Evolutionary conservation across 2,888 invertebrate genomes (phyloP).

Genomic region (Meloe dianella): DNA sequence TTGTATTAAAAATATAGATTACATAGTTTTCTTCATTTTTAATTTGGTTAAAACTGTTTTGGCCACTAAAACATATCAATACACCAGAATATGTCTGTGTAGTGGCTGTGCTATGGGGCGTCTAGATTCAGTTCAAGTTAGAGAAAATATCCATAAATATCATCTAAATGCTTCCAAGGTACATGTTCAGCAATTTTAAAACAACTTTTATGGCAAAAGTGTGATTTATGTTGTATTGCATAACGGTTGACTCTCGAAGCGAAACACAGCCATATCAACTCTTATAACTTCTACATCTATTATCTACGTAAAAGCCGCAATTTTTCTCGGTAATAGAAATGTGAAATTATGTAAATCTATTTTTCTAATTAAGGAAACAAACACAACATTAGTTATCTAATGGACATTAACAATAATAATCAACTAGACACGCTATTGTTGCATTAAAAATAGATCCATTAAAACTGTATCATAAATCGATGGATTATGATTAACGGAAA

Average conservation of each 20-base stretch:
- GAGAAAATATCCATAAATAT: slow-evolving; percentile 38
- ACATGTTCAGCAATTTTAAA: slow-evolving; percentile 44
- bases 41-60: too few species aligned
- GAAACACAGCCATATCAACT: slow-evolving; percentile 37
- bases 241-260: slow-evolving; percentile 21
- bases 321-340: background rate
- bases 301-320: background rate
- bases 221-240: slow-evolving; percentile 42
- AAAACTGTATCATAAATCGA: too few species aligned
- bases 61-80: too few species aligned
- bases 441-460: background rate
- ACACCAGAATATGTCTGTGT: background rate
- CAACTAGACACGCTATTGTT: background rate
- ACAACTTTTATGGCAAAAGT: slow-evolving; percentile 42
- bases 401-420: background rate
- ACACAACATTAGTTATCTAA: background rate
- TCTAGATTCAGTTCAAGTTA: slow-evolving; percentile 29
- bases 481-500: too few species aligned
- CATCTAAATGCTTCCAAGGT: slow-evolving; percentile 39
- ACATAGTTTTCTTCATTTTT: too few species aligned
- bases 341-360: background rate
- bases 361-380: background rate
- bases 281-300: slow-evolving; percentile 22
- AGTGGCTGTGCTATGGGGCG: slow-evolving; percentile 21
- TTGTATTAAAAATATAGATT: too few species aligned